Conservation (phyloP, 2,113 vertebrate genomes). For the Tylochromis polylepis region DNA sequence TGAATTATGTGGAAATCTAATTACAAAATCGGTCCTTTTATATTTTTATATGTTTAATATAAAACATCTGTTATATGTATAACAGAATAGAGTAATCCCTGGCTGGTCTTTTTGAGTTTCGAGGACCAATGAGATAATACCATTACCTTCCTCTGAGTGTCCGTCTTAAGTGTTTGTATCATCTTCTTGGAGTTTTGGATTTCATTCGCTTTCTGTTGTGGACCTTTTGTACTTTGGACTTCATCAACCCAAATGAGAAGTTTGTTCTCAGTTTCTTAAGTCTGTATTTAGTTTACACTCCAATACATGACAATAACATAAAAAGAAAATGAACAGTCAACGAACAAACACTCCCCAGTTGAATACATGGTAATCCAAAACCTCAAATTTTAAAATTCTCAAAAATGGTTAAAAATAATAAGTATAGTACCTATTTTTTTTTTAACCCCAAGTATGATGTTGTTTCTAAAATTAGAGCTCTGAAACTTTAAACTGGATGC, state of each 20-base stretch:
- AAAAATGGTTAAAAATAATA: background rate
- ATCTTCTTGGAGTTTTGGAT: background rate
- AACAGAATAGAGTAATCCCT: background rate
- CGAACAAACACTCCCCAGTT: background rate
- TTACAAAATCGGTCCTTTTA: background rate
- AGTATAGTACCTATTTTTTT: background rate
- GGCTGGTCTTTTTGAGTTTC: background rate
- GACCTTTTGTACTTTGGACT: fast-evolving
- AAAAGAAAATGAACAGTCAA: background rate
- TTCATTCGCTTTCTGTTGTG: background rate
- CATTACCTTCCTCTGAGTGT: background rate
- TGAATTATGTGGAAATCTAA: background rate
- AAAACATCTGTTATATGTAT: background rate
- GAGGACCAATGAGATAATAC: background rate
- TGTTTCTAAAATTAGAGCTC: background rate
- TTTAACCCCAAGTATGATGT: background rate
- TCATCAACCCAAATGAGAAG: background rate
- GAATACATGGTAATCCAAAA: background rate
- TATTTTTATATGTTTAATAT: background rate
- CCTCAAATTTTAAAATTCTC: background rate
- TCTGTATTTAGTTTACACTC: background rate
- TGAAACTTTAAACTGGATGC: too few species aligned
- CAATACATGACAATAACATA: background rate
- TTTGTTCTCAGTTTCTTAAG: background rate
- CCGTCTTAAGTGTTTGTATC: background rate